Base-by-base conservation (phyloP, 2,888 invertebrate species). In the Phengaris arion region DNA sequence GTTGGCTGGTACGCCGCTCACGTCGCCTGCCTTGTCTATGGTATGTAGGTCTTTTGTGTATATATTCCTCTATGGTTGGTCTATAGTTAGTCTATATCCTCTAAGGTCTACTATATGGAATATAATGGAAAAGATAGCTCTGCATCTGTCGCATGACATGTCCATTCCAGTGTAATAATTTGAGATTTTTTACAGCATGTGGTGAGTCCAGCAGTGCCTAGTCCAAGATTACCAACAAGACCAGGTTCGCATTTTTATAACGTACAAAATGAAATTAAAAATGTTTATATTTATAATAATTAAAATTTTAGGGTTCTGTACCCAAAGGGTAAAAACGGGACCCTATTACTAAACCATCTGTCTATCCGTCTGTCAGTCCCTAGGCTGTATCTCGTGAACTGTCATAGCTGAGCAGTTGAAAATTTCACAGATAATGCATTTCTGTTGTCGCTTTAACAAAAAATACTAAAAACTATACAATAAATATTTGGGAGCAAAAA, bases 1-100 rank as follows among this genome's bases (percentile, higher is more conserved):
- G 35, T 82, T 91, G 57, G 92, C 92, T 52, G 91, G 91, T 74
- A 93, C 93, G 0, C 93, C 93, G 0, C 90, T 93, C 76, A 93
- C 93, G 2, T 93, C 93, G 0, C 93, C 93, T 7, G 93, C 93
- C 6, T 85, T 93, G 35, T 86, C 90, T 13, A 82, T 93, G 64
- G 64, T 64, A 64, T 6, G 35, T 64, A 35, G 5, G 12, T 10
- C 8, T 64, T 5, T 35, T 22, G 9, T 10, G 22, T 2, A 2
- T 22, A 22, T 22, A 35, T 35, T 15, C n/a, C 93, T 92, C 6
- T 85, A 93, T 22, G 1, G 22, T 22, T 22, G 22, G 22, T 86
- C 90, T 12, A 82, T 93, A 88, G 93, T 93, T 79, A 54, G 74
- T 74, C 68, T 64, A 55, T 73, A 5, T 59, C 45, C 46, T 52